Conservation (phyloP, 1,140 invertebrate species). For the Coelopa frigida region DNA sequence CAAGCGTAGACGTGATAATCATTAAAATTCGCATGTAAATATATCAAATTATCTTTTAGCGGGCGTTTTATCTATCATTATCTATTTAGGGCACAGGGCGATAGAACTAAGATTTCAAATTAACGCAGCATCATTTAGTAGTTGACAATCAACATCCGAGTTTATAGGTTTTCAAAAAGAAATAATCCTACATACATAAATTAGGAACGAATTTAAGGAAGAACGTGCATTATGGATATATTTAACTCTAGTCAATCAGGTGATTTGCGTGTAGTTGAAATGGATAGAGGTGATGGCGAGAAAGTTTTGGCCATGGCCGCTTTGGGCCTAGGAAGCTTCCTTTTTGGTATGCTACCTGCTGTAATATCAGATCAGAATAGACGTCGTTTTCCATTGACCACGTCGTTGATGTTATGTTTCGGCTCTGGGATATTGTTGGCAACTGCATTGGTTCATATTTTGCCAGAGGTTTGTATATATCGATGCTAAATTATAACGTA, state of each 20-base stretch:
- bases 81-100: too few relatives aligned
- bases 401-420: slow-evolving; percentile 67
- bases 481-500: neutral
- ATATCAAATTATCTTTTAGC: too few relatives aligned
- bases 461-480: slow-evolving; percentile 60
- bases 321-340: slow-evolving; percentile 59
- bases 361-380: slow-evolving; percentile 52
- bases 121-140: neutral
- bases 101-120: neutral
- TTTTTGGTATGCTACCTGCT: slow-evolving; percentile 59
- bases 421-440: slow-evolving; percentile 79
- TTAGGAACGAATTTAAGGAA: slow-evolving; percentile 4
- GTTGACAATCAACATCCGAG: neutral
- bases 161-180: neutral
- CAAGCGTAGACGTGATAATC: too few relatives aligned
- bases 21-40: too few relatives aligned
- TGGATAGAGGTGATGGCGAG: slow-evolving; percentile 43
- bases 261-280: neutral
- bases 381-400: slow-evolving; percentile 50
- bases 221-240: slow-evolving; percentile 1
- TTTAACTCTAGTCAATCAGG: neutral
- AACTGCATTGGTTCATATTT: slow-evolving; percentile 73
- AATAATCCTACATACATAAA: neutral
- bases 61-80: too few relatives aligned
- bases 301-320: slow-evolving; percentile 63